phyloP scores from a whole-genome alignment of 2,888 invertebrate species.

The Macrosiphum euphorbiae region DNA sequence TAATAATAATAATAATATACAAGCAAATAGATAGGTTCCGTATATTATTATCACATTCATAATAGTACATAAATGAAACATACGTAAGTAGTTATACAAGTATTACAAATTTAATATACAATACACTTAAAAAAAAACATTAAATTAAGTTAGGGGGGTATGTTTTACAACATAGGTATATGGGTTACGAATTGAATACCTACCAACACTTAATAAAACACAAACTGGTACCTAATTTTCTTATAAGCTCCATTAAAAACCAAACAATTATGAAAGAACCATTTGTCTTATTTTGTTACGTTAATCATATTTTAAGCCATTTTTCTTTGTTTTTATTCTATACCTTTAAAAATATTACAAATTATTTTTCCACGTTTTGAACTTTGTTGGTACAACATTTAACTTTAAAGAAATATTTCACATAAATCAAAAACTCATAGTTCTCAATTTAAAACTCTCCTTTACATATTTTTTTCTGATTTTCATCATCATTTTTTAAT shows the following conservation, averaged over 20 bases:
- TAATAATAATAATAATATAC: not conserved
- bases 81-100: not conserved
- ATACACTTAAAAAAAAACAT: not conserved
- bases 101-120: not conserved
- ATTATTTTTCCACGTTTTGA: not conserved
- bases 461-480: not conserved
- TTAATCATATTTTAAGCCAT: not conserved
- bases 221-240: not conserved
- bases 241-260: not conserved
- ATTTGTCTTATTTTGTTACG: not conserved
- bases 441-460: not conserved
- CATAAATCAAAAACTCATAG: not conserved
- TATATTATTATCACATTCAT: too few species aligned
- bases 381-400: not conserved
- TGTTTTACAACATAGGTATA: not conserved
- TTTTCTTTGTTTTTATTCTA: not conserved
- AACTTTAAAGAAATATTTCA: not conserved
- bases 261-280: not conserved
- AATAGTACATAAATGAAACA: not conserved
- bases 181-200: not conserved
- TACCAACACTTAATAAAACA: not conserved
- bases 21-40: too few species aligned
- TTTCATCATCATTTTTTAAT: not conserved
- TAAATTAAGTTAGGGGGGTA: not conserved
- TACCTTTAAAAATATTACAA: not conserved